Conservation (phyloP, 2,888 invertebrate genomes). For the Torymus aiolomorphi region DNA sequence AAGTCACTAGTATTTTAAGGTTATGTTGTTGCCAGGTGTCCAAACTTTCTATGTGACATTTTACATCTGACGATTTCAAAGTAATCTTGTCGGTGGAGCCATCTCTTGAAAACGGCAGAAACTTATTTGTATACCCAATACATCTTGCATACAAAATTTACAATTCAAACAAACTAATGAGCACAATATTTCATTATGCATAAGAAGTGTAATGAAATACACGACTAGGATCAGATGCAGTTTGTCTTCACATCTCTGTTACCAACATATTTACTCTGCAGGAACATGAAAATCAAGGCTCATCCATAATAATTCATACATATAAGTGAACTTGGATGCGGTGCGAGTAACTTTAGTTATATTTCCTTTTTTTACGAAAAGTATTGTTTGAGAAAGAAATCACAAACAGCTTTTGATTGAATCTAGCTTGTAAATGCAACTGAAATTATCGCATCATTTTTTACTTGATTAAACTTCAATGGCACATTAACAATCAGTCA, state of each 20-base stretch:
- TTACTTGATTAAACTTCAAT: conserved; percentile 39
- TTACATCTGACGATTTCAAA: too few species aligned
- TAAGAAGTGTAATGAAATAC: conserved; percentile 41
- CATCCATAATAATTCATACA: too few species aligned
- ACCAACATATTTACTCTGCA: conserved; percentile 53
- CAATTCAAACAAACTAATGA: conserved; percentile 56
- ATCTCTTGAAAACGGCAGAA: too few species aligned
- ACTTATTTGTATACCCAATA: too few species aligned
- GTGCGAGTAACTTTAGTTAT: conserved; percentile 57
- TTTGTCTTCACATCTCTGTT: conserved; percentile 47
- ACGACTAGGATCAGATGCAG: too few species aligned
- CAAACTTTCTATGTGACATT: too few species aligned
- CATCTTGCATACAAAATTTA: conserved; percentile 42
- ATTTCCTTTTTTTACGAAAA: conserved; percentile 30
- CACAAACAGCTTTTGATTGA: conserved; percentile 46
- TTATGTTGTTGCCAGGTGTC: too few species aligned
- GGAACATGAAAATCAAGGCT: too few species aligned
- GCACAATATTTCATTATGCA: conserved; percentile 53
- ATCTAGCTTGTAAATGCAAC: conserved; percentile 38
- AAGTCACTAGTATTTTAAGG: too few species aligned
- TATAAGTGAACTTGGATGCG: conserved; percentile 54
- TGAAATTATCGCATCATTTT: conserved; percentile 46
- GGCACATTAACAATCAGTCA: conserved; percentile 52
- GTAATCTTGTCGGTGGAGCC: too few species aligned
- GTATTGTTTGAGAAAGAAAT: conserved; percentile 38